A percentile compares a stretch with the other conserved stretches of the same genome.
Conservation (phyloP, 2,888 invertebrate species). For the Xylota segnis region DNA sequence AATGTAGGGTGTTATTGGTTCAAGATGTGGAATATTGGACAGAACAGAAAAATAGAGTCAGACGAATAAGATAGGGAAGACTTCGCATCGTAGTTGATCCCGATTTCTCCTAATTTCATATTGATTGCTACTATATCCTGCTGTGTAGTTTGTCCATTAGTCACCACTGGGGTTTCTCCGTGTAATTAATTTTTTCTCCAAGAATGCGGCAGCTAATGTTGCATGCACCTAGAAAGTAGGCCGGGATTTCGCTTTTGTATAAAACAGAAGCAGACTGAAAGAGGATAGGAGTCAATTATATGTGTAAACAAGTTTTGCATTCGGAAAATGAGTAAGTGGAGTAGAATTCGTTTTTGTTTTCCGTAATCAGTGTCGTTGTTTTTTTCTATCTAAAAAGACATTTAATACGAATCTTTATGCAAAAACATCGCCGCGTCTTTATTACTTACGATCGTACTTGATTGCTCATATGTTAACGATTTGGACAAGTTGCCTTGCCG, state of each 20-base stretch:
- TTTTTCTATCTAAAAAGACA: too few species aligned
- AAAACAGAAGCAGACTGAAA: slow-evolving; percentile 3
- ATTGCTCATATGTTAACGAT: too few species aligned
- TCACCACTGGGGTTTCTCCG: background rate
- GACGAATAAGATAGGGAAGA: too few species aligned
- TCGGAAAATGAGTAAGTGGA: background rate
- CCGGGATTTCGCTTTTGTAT: background rate
- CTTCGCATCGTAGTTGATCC: background rate
- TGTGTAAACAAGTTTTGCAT: background rate
- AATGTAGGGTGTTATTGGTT: slow-evolving; percentile 15
- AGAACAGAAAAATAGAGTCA: background rate
- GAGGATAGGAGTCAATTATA: background rate
- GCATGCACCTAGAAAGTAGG: background rate
- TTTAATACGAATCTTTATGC: too few species aligned
- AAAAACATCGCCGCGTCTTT: too few species aligned
- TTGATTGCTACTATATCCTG: background rate
- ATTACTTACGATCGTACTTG: too few species aligned
- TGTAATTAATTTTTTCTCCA: slow-evolving; percentile 23
- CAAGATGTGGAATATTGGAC: background rate
- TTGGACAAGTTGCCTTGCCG: too few species aligned
- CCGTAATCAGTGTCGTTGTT: too few species aligned
- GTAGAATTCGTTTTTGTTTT: too few species aligned
- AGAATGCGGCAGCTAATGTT: background rate
- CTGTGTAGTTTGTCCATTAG: background rate
- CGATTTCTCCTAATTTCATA: slow-evolving; percentile 9